phyloP scores from a whole-genome alignment of 2,888 invertebrate species.

The Agrochola lota region DNA sequence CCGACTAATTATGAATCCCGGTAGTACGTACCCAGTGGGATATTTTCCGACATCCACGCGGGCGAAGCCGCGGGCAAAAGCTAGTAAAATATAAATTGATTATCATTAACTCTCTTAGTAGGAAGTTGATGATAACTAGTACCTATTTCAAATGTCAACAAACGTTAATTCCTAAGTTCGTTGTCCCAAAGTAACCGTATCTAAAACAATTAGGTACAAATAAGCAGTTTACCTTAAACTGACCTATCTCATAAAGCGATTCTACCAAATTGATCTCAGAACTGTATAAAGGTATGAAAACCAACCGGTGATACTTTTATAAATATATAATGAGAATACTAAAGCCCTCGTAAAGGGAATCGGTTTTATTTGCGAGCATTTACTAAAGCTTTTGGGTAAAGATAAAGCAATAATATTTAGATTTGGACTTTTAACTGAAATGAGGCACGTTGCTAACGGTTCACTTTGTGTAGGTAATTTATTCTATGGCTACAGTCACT shows the following conservation, averaged over 20 bases:
- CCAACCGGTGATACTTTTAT: constrained; percentile 42
- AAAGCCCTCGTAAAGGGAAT: constrained; percentile 29
- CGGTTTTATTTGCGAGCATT: constrained; percentile 31
- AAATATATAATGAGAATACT: constrained; percentile 49
- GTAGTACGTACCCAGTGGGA: too few species aligned
- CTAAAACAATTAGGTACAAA: background rate
- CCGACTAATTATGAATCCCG: too few species aligned
- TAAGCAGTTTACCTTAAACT: constrained; percentile 21
- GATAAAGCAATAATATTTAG: constrained; percentile 29
- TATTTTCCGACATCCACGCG: too few species aligned
- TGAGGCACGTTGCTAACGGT: background rate
- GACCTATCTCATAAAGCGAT: constrained; percentile 15
- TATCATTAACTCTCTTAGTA: background rate
- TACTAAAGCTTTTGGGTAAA: constrained; percentile 16
- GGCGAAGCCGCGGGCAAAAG: too few species aligned
- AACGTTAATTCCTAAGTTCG: background rate
- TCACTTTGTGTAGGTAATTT: background rate
- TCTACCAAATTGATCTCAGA: constrained; percentile 34
- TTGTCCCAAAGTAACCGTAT: background rate
- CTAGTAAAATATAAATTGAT: background rate
- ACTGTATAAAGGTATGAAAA: constrained; percentile 30
- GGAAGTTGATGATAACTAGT: background rate
- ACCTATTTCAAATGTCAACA: background rate
- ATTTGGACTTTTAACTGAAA: constrained; percentile 21
- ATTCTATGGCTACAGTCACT: background rate